These are phyloP conservation scores for Caenorhabditis remanei DNA, from an alignment of 1,140 invertebrate species.

Conservation along the genomic window DNA sequence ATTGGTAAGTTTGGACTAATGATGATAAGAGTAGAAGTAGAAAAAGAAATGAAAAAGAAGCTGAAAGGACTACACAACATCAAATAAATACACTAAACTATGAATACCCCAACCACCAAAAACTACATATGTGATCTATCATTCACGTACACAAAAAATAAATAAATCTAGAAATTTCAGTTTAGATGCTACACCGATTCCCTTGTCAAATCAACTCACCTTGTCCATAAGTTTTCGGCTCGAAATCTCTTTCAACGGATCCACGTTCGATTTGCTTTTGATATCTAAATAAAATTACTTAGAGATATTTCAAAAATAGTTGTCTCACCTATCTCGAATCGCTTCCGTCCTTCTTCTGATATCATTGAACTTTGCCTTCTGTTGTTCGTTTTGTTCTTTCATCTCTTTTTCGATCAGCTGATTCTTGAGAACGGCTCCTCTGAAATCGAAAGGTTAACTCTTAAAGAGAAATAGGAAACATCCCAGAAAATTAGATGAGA, in stretches of 20 bases:
- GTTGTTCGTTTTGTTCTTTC: slow-evolving; percentile 76
- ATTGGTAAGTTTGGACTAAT: slow-evolving; percentile 49
- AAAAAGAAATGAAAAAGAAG: slow-evolving; percentile 25
- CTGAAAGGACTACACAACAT: slow-evolving; percentile 53
- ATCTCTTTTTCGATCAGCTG: slow-evolving; percentile 77
- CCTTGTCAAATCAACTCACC: slow-evolving; percentile 66
- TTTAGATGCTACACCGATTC: background rate
- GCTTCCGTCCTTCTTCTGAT: slow-evolving; percentile 73
- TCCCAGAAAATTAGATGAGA: slow-evolving; percentile 40
- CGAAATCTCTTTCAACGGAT: slow-evolving; percentile 59
- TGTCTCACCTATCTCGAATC: slow-evolving; percentile 73
- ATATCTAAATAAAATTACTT: slow-evolving; percentile 45
- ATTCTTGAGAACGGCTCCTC: slow-evolving; percentile 76
- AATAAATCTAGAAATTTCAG: background rate
- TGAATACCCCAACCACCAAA: background rate
- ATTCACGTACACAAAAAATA: slow-evolving; percentile 4
- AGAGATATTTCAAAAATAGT: background rate
- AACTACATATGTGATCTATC: background rate
- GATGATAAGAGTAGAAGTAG: slow-evolving; percentile 36
- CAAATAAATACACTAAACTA: background rate
- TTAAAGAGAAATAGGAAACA: background rate
- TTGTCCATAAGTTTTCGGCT: slow-evolving; percentile 76
- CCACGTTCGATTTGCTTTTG: slow-evolving; percentile 64
- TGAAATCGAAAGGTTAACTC: slow-evolving; percentile 60
- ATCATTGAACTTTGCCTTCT: slow-evolving; percentile 74